phyloP scores from a whole-genome alignment of 2,113 vertebrate genomes.

The Sceloporus tristichus region DNA sequence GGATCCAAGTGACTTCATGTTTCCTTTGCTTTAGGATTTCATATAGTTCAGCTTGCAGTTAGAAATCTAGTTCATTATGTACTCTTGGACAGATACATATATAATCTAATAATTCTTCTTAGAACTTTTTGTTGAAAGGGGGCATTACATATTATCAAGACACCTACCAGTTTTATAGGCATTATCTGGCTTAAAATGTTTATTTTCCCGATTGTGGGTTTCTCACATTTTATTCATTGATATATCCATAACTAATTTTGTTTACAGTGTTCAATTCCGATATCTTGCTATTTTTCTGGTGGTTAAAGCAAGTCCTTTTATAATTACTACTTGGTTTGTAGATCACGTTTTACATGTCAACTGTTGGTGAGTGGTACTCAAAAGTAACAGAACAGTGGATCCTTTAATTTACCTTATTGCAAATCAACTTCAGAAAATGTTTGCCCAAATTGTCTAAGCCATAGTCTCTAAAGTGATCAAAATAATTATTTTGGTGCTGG shows the following conservation, averaged over 20 bases:
- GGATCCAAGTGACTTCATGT: slow-evolving; percentile 44
- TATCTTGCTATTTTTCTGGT: neutral
- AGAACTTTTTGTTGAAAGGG: neutral
- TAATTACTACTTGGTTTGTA: slow-evolving; percentile 14
- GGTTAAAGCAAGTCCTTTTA: neutral
- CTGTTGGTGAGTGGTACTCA: slow-evolving; percentile 28
- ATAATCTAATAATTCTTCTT: neutral
- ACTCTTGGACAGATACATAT: slow-evolving; percentile 18
- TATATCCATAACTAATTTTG: neutral
- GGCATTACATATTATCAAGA: neutral
- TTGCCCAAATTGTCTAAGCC: slow-evolving; percentile 28
- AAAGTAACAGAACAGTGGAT: slow-evolving; percentile 24
- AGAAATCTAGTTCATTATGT: slow-evolving; percentile 29
- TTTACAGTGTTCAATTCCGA: neutral
- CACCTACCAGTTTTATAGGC: too few relatives aligned
- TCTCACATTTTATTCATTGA: slow-evolving; percentile 1
- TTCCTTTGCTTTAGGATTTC: slow-evolving; percentile 38
- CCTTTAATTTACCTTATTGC: slow-evolving; percentile 44
- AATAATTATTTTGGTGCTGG: slow-evolving; percentile 16
- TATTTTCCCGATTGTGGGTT: neutral
- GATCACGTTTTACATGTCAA: slow-evolving; percentile 25
- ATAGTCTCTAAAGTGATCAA: slow-evolving; percentile 27
- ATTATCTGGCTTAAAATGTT: neutral
- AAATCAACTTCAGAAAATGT: slow-evolving; percentile 29
- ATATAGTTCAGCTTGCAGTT: slow-evolving; percentile 29